Percentiles rank a stretch among this genome's conserved stretches.
Conservation (phyloP, 2,113 vertebrate genomes). For the Daubentonia madagascariensis region DNA sequence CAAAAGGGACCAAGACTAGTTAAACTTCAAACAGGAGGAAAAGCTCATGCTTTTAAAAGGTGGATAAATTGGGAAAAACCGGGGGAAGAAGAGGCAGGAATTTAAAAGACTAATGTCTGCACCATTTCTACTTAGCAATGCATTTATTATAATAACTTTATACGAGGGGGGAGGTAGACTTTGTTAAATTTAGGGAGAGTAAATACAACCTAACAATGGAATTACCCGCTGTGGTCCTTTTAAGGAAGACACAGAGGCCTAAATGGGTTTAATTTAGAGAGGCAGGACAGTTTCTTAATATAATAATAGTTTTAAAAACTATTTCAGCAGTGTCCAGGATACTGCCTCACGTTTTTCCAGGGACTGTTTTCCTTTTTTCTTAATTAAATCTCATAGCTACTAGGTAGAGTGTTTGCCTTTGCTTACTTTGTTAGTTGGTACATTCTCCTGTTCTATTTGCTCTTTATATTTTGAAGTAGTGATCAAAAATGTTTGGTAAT, state of each 20-base stretch:
- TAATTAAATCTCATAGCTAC: background rate
- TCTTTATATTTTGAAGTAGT: constrained; percentile 21
- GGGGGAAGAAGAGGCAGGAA: background rate
- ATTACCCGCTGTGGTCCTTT: background rate
- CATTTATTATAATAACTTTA: background rate
- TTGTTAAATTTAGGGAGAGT: background rate
- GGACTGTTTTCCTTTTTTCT: background rate
- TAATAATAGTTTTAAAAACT: background rate
- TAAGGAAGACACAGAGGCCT: background rate
- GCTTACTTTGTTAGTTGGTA: constrained; percentile 4
- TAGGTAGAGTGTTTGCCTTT: background rate
- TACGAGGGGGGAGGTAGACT: background rate
- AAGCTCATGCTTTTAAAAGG: background rate
- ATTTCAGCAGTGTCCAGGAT: background rate
- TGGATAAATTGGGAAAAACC: background rate
- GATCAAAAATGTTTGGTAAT: background rate
- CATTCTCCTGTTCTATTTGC: background rate
- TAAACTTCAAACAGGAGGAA: background rate
- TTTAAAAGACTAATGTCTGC: background rate
- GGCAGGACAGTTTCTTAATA: background rate
- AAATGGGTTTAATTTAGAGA: background rate
- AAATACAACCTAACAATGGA: background rate
- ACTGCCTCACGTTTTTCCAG: background rate
- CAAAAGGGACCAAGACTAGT: background rate
- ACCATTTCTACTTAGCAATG: background rate